Conservation (phyloP, 2,797 vertebrate genomes). For the Hydrocynus forskahlii region DNA sequence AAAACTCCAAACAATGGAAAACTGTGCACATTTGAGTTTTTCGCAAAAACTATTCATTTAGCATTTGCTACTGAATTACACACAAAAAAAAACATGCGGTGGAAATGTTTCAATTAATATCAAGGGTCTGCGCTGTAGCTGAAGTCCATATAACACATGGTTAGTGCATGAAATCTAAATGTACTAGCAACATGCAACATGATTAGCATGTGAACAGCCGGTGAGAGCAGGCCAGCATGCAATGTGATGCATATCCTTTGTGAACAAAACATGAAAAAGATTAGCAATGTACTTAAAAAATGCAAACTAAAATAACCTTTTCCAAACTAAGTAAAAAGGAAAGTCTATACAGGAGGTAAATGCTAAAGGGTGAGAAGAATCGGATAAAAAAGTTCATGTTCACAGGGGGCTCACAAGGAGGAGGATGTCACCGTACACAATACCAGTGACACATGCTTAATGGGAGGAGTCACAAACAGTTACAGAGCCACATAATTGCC, state of each 20-base stretch:
- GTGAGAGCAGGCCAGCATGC: conserved; percentile 35
- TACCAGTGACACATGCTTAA: conserved; percentile 53
- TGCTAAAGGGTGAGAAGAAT: neutral
- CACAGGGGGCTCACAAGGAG: conserved; percentile 39
- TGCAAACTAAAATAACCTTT: neutral
- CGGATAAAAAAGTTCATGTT: conserved; percentile 21
- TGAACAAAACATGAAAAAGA: neutral
- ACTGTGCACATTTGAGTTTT: too few species aligned
- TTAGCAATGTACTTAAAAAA: conserved; percentile 1
- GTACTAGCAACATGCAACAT: conserved; percentile 10
- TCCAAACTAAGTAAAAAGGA: neutral
- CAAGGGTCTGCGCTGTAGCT: neutral
- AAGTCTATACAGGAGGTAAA: conserved; percentile 7
- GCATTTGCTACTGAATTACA: neutral
- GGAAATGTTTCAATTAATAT: neutral
- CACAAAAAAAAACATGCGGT: too few species aligned
- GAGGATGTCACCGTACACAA: conserved; percentile 37
- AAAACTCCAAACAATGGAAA: too few species aligned
- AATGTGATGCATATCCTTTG: conserved; percentile 8
- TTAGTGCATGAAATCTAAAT: neutral
- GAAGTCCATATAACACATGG: neutral
- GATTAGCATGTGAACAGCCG: conserved; percentile 12
- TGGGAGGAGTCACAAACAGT: conserved; percentile 39
- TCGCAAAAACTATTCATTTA: neutral
- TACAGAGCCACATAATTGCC: conserved; percentile 47